Evolutionary conservation across 2,113 vertebrate genomes (phyloP).

Genomic region (Pavo muticus): DNA sequence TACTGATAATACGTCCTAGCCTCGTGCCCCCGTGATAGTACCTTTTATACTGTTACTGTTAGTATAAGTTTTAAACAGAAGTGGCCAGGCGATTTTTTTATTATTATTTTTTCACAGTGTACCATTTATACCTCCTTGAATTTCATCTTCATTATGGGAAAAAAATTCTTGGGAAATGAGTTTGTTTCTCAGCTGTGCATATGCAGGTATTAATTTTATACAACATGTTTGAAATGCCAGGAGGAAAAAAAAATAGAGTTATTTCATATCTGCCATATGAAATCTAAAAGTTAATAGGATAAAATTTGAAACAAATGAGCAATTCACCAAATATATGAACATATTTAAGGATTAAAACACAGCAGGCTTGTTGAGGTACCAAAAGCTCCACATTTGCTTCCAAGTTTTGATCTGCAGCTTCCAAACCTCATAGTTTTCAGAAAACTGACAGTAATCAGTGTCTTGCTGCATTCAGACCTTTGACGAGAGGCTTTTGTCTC

Average conservation of each 20-base stretch:
- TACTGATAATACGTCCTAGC: background rate
- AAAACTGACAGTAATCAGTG: background rate
- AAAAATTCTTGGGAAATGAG: background rate
- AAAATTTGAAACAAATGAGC: background rate
- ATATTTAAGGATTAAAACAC: background rate
- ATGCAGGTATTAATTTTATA: background rate
- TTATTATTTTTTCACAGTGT: background rate
- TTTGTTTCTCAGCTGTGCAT: accelerated
- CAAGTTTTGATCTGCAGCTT: background rate
- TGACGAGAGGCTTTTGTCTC: background rate
- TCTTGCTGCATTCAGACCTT: background rate
- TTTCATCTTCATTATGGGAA: background rate
- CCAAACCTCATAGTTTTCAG: background rate
- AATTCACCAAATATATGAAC: background rate
- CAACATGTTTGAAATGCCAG: background rate
- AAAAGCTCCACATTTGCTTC: background rate
- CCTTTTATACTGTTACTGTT: background rate
- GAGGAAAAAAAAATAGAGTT: background rate
- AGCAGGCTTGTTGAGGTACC: background rate
- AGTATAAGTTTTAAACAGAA: background rate
- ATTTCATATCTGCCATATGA: background rate
- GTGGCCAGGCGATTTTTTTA: background rate
- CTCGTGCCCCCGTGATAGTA: background rate
- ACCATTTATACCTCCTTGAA: background rate
- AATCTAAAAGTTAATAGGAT: background rate